Conservation (phyloP, 2,113 vertebrate genomes). For the Abramis brama region DNA sequence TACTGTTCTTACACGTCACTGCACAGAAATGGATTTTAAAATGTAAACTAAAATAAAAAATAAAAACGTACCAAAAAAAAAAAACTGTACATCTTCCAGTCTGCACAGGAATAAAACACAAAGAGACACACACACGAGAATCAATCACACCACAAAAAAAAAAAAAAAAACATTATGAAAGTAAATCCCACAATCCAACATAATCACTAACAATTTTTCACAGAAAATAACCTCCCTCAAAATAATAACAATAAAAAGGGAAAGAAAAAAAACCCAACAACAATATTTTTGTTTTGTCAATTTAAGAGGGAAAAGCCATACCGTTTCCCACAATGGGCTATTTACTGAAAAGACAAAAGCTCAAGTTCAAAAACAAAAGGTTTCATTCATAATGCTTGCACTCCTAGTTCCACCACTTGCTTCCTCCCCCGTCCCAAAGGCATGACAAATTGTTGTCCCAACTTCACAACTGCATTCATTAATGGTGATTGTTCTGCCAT, state of each 20-base stretch:
- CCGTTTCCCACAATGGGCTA: conserved; percentile 58
- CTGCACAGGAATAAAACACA: background rate
- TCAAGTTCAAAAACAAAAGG: conserved; percentile 61
- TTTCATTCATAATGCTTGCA: conserved; percentile 54
- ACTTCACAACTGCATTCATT: conserved; percentile 45
- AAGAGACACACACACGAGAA: background rate
- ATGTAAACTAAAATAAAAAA: background rate
- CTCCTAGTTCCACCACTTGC: conserved; percentile 52
- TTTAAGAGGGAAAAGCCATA: conserved; percentile 47
- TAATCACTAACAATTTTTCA: background rate
- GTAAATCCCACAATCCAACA: background rate
- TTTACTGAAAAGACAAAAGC: conserved; percentile 62
- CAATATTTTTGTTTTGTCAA: conserved; percentile 36
- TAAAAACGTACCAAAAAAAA: background rate
- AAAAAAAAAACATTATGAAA: background rate
- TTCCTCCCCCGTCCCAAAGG: conserved; percentile 49
- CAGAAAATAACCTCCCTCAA: background rate
- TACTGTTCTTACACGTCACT: background rate
- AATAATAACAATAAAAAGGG: conserved; percentile 4
- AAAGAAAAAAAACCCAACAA: background rate
- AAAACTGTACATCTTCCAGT: background rate
- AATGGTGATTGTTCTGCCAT: conserved; percentile 18
- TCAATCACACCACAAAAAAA: background rate
- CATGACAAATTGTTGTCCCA: conserved; percentile 34
- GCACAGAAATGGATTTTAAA: background rate